Conservation (phyloP, 1,140 invertebrate genomes). For the Homarus americanus region DNA sequence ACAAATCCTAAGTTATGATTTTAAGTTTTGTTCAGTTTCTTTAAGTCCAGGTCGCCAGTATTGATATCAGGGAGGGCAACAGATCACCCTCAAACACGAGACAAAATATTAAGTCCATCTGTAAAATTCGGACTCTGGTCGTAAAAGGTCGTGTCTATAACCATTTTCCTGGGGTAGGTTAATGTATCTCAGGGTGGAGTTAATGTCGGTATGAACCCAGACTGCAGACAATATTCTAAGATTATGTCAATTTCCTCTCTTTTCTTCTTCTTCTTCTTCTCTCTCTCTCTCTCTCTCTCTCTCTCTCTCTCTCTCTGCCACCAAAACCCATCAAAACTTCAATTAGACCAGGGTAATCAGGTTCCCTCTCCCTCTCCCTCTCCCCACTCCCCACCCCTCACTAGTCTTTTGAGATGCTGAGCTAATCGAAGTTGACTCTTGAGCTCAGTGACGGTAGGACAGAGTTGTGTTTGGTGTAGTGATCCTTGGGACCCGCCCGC, state of each 20-base stretch:
- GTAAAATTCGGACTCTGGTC: too few species aligned
- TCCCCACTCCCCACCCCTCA: too few species aligned
- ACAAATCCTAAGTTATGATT: too few species aligned
- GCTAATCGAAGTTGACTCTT: neutral
- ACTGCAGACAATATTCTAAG: neutral
- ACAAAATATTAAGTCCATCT: too few species aligned
- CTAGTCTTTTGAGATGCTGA: neutral
- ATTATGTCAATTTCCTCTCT: neutral
- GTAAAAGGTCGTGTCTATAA: too few species aligned
- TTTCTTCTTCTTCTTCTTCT: neutral
- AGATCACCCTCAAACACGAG: too few species aligned
- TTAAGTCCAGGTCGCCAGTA: too few species aligned
- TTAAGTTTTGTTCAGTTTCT: too few species aligned
- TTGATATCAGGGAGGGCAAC: too few species aligned
- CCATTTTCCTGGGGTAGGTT: neutral
- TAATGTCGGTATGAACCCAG: neutral
- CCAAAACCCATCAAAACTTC: neutral
- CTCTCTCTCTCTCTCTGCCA: neutral
- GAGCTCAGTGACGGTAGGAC: neutral
- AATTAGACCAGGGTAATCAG: neutral
- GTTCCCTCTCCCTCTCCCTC: too few species aligned
- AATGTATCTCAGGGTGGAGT: neutral
- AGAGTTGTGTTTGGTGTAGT: neutral
- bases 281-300: neutral
- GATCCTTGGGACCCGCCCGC: too few species aligned